Evolutionary conservation across 1,140 invertebrate species (phyloP), one percentile per base, ranked within the genome.

Genomic region (Cotesia glomerata): DNA sequence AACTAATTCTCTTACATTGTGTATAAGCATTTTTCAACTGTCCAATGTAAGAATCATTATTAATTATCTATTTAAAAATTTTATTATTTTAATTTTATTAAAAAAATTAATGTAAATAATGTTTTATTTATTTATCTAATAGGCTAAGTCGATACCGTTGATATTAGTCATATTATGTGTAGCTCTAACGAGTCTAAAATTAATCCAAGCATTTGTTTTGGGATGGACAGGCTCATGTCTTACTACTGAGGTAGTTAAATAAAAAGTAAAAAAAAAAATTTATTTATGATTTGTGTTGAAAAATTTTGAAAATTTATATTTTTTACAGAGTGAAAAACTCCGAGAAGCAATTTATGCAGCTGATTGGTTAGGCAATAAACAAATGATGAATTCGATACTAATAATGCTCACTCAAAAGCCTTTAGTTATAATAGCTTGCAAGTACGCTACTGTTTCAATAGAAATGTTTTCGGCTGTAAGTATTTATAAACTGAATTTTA

Each of bases 11-110:
- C 11, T 76, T 4, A 35, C 76, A 2, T 59, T 81, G 11, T 82
- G 81, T 35, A 66, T 71, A 0, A 14, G 80, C 11, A 73, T 80
- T 35, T 81, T 78, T 69, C 81, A 82, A 59, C 36, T 72, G 1
- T 54, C 76, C 5, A 71, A 80, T 76, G 81, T 81, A 75, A 69
- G 56, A 26, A 34, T 14, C 36, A 45, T 45, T 5, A 45, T 8
- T 7, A 9, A 45, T 9, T 45, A 0, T 7, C 2, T 7, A 39
- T 39, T 39, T 1, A 39, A 0, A 2, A 39, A 39, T 39, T 45
- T 45, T 11, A 9, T 7, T 9, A 45, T 9, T 9, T 45, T 8
- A 7, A 45, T 45, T 45, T 45, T 8, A 9, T 8, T 9, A 45
- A 45, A 8, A 45, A 45, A 45, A 8, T 7, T 2, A 7, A 2